phyloP scores from a whole-genome alignment of 1,140 invertebrate genomes.

The Diprion similis region DNA sequence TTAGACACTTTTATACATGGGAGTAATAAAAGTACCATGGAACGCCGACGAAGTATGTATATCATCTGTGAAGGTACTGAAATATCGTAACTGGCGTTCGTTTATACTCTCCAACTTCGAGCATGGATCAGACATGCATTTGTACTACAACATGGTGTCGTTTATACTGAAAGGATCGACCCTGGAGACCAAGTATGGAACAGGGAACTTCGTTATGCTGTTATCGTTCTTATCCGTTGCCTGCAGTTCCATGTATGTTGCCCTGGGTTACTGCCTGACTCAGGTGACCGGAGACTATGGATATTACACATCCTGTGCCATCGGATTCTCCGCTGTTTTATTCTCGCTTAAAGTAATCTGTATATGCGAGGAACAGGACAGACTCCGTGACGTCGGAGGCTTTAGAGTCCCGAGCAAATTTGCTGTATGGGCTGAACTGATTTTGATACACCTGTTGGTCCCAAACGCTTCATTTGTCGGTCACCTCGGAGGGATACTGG shows the following conservation, averaged over 20 bases:
- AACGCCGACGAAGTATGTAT: conserved; percentile 67
- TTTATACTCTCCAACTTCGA: conserved; percentile 70
- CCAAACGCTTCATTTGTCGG: conserved; percentile 69
- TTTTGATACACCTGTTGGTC: conserved; percentile 71
- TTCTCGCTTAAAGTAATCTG: conserved; percentile 76
- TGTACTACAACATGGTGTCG: conserved; percentile 80
- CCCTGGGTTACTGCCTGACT: conserved; percentile 51
- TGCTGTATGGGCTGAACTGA: conserved; percentile 73
- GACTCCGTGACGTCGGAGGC: conserved; percentile 58
- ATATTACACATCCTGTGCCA: conserved; percentile 67
- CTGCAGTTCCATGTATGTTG: conserved; percentile 65
- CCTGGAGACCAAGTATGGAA: conserved; percentile 67
- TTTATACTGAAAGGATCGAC: conserved; percentile 70
- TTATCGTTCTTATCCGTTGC: conserved; percentile 64
- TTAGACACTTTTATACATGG: conserved; percentile 60
- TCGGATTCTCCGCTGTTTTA: conserved; percentile 72
- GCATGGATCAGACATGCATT: conserved; percentile 76
- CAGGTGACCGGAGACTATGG: conserved; percentile 54
- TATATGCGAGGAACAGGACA: conserved; percentile 57
- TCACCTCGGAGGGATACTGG: conserved; percentile 75
- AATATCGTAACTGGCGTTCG: conserved; percentile 64
- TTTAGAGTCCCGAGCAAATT: conserved; percentile 67
- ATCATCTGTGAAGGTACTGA: conserved; percentile 64
- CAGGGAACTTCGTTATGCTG: conserved; percentile 66
- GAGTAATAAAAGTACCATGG: conserved; percentile 65